A percentile compares a stretch with the other conserved stretches of the same genome.
phyloP scores from a whole-genome alignment of 2,888 invertebrate genomes.

The Phyto melanocephala region DNA sequence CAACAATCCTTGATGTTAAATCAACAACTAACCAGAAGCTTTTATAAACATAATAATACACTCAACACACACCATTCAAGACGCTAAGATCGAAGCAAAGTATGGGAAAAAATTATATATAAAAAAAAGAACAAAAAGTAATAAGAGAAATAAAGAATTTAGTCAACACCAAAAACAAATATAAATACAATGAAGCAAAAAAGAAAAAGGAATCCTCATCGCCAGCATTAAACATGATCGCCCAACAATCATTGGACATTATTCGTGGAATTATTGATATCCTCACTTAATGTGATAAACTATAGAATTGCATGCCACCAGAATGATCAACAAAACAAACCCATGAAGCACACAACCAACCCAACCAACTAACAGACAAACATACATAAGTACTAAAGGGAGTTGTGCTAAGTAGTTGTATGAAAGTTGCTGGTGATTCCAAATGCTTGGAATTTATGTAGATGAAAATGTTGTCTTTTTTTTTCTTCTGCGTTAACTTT shows the following conservation, averaged over 20 bases:
- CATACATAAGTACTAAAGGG: not conserved
- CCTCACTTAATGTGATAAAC: conserved; percentile 62
- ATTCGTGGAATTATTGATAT: conserved; percentile 65
- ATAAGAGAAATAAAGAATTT: conserved; percentile 12
- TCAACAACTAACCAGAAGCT: conserved; percentile 53
- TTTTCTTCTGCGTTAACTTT: not conserved
- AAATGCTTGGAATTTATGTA: conserved; percentile 63
- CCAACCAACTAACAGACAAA: not conserved
- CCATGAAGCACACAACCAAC: no score
- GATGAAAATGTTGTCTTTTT: conserved; percentile 56
- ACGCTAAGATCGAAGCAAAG: not conserved
- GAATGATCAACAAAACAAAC: conserved; percentile 15
- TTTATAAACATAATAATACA: conserved; percentile 50
- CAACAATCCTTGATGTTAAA: conserved; percentile 1
- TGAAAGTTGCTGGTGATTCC: conserved; percentile 42
- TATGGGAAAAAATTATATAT: conserved; percentile 19
- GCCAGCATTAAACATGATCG: conserved; percentile 60
- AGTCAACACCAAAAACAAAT: conserved; percentile 21
- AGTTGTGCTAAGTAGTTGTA: conserved; percentile 11
- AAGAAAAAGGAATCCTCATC: conserved; percentile 36
- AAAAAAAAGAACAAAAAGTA: not conserved
- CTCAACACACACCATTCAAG: conserved; percentile 58
- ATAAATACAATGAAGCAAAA: not conserved
- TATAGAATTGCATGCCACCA: conserved; percentile 59
- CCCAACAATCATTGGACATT: conserved; percentile 61